Conservation (phyloP, 2,888 invertebrate species). For the Epinotia nisella region DNA sequence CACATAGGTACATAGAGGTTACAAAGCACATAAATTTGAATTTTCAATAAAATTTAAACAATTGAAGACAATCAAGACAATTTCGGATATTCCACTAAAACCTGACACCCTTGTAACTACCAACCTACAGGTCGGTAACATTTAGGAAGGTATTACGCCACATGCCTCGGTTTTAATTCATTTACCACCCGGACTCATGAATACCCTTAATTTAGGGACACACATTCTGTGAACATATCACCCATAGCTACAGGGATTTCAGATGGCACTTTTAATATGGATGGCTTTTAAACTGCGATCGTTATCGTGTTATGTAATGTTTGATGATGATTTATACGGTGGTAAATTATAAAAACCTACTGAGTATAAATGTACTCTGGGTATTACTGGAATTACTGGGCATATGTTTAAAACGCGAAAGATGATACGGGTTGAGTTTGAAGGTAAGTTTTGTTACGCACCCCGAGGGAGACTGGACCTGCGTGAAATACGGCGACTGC, state of each 20-base stretch:
- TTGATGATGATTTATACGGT: no score
- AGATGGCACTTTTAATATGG: background rate
- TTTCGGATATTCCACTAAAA: slow-evolving; percentile 17
- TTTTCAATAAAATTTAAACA: slow-evolving; percentile 12
- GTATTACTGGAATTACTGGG: no score
- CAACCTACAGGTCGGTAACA: slow-evolving; percentile 12
- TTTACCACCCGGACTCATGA: slow-evolving; percentile 22
- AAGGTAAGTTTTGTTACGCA: no score
- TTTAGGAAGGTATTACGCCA: slow-evolving; percentile 23
- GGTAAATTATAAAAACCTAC: no score
- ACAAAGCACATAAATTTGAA: background rate
- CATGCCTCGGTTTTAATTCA: slow-evolving; percentile 29
- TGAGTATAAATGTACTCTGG: no score
- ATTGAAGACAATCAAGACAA: slow-evolving; percentile 10
- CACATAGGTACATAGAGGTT: no score
- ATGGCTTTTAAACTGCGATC: background rate
- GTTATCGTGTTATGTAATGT: background rate
- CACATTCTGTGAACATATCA: slow-evolving; percentile 13
- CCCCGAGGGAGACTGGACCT: no score
- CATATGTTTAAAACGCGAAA: no score
- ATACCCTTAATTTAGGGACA: slow-evolving; percentile 24
- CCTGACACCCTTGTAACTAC: slow-evolving; percentile 19
- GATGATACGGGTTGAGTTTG: no score
- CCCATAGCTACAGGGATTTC: background rate
- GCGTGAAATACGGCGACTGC: no score